Base-by-base conservation (phyloP, 2,113 vertebrate species). In the Hepsetus odoe region DNA sequence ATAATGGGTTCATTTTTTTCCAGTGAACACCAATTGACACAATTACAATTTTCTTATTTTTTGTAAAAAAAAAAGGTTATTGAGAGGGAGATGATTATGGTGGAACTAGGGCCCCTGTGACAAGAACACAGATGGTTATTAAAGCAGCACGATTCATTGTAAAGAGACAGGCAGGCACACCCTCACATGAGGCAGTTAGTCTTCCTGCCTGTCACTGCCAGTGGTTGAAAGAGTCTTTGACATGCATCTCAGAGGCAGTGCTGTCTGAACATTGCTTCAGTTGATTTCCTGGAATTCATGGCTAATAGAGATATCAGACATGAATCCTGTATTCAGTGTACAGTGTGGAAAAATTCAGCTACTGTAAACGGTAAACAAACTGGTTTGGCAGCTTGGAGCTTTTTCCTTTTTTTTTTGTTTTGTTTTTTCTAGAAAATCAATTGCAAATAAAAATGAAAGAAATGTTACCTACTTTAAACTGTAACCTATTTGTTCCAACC, bases 121-220 rank as follows among this genome's bases (percentile, higher is more conserved):
- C 91, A 89, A 87, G 86, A 86, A 90, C 90, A 92, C 74, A 82
- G 81, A 86, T 88, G 82, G 86, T 85, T 90, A 89, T 90, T 90
- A 91, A 91, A 91, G 24, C 49, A 72, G 66, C 79, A 65, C 61
- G n/a, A 38, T 82, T 81, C 76, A 61, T 83, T 82, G 62, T 74
- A 42, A 11, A n/a, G 35, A 67, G 12, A 53, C 75, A 53, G 6
- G 46, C 24, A 71, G 24, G n/a, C 16, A 51, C 56, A 35, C 35
- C 51, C 14, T 20, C 5, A 32, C 8, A 61, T 24, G 22, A 32
- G 11, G 22, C 51, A 35, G 13, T 59, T 24, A 38, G 64, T 70
- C 79, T 70, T 58, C 32, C 18, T 32, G 18, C 65, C 46, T 64
- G 72, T 58, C 74, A 56, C 64, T 56, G 28, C 24, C 46, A 44